Base-by-base conservation (phyloP, 1,140 invertebrate genomes). In the Philopotamus ludificatus region DNA sequence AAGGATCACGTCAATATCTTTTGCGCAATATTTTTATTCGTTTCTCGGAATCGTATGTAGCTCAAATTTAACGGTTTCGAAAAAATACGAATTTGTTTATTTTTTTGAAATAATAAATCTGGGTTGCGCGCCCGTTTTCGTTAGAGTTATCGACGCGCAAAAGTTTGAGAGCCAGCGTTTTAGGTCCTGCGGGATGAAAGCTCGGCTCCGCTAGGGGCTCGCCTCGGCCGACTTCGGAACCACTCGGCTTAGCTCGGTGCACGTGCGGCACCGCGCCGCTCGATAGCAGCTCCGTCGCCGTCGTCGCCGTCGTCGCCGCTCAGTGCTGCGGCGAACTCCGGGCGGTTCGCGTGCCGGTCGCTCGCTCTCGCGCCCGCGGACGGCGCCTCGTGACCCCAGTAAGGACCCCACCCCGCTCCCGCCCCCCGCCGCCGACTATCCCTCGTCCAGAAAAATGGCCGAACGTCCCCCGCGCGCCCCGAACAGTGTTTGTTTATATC, bases 121-220 rank as follows among this genome's bases (percentile, higher is more conserved):
- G n/a, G n/a, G n/a, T n/a, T n/a, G n/a, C n/a, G n/a, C n/a, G n/a
- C n/a, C n/a, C n/a, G n/a, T n/a, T n/a, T n/a, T n/a, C n/a, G n/a
- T n/a, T n/a, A n/a, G n/a, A n/a, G n/a, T n/a, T n/a, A n/a, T n/a
- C n/a, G n/a, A n/a, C n/a, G n/a, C n/a, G n/a, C n/a, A n/a, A n/a
- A n/a, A n/a, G n/a, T n/a, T n/a, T n/a, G n/a, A n/a, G n/a, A n/a
- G n/a, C n/a, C n/a, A n/a, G n/a, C n/a, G n/a, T n/a, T 34, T 34
- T 16, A 16, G 44, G 44, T 47, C 44, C 44, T 47, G 44, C 44
- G 44, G 44, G 44, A 47, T 47, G 44, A 20, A 47, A 47, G 28
- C 28, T 34, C 4, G 4, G 28, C 4, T 4, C 28, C 12, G 28
- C 28, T 4, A 34, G 28, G 10, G 10, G 44, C 18, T 3, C 10